Evolutionary conservation across 2,797 vertebrate species (phyloP).

Genomic region (Lepus townsendii): DNA sequence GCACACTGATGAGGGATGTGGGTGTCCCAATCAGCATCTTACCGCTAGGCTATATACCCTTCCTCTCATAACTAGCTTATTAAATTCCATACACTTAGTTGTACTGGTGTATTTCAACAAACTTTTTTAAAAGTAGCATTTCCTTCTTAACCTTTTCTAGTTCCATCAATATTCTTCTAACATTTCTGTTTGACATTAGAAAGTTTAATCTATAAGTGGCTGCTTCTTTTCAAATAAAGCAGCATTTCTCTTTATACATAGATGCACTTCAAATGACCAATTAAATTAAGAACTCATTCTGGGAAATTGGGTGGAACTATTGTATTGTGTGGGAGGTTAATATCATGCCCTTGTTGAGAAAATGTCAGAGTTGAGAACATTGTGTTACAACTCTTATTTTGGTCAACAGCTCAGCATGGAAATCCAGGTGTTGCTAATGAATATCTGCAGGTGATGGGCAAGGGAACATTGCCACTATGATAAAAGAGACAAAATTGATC

Average conservation of each 20-base stretch:
- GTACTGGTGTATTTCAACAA: neutral
- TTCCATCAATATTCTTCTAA: slow-evolving; percentile 61
- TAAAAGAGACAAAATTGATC: neutral
- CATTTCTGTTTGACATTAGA: slow-evolving; percentile 67
- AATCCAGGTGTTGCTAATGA: slow-evolving; percentile 46
- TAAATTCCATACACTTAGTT: neutral
- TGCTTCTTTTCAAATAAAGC: slow-evolving; percentile 68
- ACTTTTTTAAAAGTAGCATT: neutral
- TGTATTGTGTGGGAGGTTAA: slow-evolving; percentile 80
- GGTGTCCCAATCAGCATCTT: no score
- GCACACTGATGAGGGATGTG: no score
- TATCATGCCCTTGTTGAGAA: slow-evolving; percentile 77
- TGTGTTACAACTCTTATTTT: slow-evolving; percentile 61
- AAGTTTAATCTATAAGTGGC: slow-evolving; percentile 63
- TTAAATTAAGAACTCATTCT: slow-evolving; percentile 82
- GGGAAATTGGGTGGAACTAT: slow-evolving; percentile 83
- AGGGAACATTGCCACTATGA: neutral
- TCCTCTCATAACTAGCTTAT: neutral
- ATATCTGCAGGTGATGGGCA: slow-evolving; percentile 49
- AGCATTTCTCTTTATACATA: slow-evolving; percentile 71
- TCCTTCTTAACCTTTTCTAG: slow-evolving; percentile 68
- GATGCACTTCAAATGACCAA: slow-evolving; percentile 79
- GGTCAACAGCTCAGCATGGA: slow-evolving; percentile 55
- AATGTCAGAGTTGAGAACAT: slow-evolving; percentile 72
- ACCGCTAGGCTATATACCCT: no score